phyloP scores from a whole-genome alignment of 92 coral and sea anemone species.

The Chrysogorgia sp. region DNA sequence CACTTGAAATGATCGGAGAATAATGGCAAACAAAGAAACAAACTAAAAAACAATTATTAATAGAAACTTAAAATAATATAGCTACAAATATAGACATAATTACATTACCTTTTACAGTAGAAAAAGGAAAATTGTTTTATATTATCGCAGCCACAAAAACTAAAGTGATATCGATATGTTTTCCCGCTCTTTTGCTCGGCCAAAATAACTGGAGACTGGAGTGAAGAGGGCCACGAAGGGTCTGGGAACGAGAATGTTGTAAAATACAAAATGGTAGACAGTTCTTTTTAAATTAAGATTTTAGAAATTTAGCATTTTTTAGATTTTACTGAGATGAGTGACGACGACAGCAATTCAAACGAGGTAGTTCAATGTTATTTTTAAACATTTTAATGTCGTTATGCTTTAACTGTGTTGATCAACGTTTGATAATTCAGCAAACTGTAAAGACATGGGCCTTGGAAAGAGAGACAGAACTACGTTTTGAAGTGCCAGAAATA shows the following conservation, averaged over 20 bases:
- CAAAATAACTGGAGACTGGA: neutral
- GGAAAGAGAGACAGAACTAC: slow-evolving; percentile 92
- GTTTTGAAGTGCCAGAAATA: slow-evolving; percentile 82
- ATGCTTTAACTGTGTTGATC: neutral
- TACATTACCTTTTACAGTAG: no score
- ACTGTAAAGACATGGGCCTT: slow-evolving; percentile 62
- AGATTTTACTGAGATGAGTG: slow-evolving; percentile 20
- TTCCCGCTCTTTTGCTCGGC: slow-evolving; percentile 1
- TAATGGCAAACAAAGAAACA: no score
- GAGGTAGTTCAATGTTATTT: slow-evolving; percentile 11
- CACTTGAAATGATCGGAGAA: no score
- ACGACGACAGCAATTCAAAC: slow-evolving; percentile 1
- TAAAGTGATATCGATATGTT: no score
- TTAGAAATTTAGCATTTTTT: slow-evolving; percentile 10
- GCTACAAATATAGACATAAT: no score
- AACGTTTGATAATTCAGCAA: neutral
- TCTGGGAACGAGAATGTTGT: neutral
- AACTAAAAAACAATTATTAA: no score
- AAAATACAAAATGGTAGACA: neutral
- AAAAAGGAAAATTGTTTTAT: no score
- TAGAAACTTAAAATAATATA: no score
- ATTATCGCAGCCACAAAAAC: no score
- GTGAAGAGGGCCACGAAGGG: neutral
- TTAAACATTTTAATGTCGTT: neutral
- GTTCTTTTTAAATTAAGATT: neutral